These are phyloP conservation scores for Thaumatotibia leucotreta DNA, from an alignment of 1,140 invertebrate species.

Conservation along the genomic window DNA sequence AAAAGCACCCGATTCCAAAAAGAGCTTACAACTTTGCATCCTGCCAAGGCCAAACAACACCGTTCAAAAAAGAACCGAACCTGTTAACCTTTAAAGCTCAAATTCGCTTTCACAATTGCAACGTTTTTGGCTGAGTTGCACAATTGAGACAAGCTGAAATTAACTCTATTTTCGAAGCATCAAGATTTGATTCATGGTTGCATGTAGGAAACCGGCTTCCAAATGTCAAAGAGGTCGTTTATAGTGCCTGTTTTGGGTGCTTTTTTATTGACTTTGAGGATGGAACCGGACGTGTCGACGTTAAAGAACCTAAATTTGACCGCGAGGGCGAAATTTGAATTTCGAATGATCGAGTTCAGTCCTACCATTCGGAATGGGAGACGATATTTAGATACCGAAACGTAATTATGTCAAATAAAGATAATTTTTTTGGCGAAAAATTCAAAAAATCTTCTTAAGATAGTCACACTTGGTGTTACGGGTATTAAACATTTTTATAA, in stretches of 20 bases:
- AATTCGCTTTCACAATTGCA: neutral
- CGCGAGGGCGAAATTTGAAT: neutral
- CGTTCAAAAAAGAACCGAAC: neutral
- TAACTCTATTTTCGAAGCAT: neutral
- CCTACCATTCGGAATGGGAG: too few relatives aligned
- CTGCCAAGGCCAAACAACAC: neutral
- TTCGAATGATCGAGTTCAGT: too few relatives aligned
- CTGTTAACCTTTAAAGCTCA: neutral
- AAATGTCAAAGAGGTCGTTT: slow-evolving; percentile 12
- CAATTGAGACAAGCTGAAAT: neutral
- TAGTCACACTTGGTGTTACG: too few relatives aligned
- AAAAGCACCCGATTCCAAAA: neutral
- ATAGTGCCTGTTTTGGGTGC: slow-evolving; percentile 1
- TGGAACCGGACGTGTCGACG: neutral
- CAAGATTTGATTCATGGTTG: neutral
- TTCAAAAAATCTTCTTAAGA: too few relatives aligned
- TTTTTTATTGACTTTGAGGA: neutral
- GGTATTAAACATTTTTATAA: too few relatives aligned
- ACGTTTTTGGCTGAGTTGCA: neutral
- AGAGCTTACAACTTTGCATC: neutral
- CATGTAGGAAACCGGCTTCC: neutral
- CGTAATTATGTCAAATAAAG: too few relatives aligned
- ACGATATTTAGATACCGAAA: too few relatives aligned
- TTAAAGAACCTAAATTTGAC: neutral
- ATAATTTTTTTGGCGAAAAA: too few relatives aligned